Base-by-base conservation (phyloP, 2,888 invertebrate species). In the Ditula angustiorana region DNA sequence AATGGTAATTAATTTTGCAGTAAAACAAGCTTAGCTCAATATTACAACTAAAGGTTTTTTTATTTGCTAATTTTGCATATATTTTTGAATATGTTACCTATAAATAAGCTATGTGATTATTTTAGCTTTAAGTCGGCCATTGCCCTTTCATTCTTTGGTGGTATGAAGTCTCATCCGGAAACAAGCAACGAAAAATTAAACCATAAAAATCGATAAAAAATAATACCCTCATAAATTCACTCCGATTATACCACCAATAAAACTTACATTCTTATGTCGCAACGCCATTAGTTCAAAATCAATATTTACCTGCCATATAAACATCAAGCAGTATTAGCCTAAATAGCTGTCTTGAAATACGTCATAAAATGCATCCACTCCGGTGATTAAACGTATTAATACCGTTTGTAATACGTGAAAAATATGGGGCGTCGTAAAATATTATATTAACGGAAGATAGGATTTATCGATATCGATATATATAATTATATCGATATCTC, bases 381-480 rank as follows among this genome's bases (percentile, higher is more conserved):
- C 50, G 66, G 69, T 67, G 69, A 71, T 68, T 68, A 66, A 68
- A 66, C 13, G 33, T 49, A 56, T 67, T 65, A 67, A 64, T 53
- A 53, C 35, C 23, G 56, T 41, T 61, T 26, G 67, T 64, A 65
- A 56, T 64, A 61, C 56, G 60, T 60, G 60, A 53, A 61, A 61
- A 67, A 67, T 68, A 68, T 68, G 60, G 57, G 67, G 49, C 7
- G 33, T 61, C 66, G 44, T 66, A 63, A 68, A 53, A 68, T 52
- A 63, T 63, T 49, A 61, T 63, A 68, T 64, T 67, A 67, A 68
- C 60, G 63, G 72, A 71, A 74, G 76, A 73, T 72, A 69, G 71
- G 61, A 69, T 71, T 66, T 67, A 61, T 66, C 64, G 65, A 69
- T 74, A 72, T 16, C 28, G 11, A 46, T 28, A 44, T n/a, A n/a